Evolutionary conservation across 1,140 invertebrate genomes (phyloP).

Genomic region (Lucilia cuprina): DNA sequence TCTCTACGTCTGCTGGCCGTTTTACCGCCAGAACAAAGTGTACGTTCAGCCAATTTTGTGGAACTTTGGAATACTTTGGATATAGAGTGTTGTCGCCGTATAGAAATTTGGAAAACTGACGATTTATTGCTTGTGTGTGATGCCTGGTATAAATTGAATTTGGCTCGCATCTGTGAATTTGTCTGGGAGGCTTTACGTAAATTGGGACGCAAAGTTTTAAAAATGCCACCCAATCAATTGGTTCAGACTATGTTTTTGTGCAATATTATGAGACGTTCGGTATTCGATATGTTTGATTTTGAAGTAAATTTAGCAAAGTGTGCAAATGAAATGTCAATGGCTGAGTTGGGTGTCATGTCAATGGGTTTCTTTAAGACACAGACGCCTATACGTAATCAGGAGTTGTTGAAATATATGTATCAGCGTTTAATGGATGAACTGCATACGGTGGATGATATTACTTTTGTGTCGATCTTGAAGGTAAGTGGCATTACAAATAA

Average conservation of each 20-base stretch:
- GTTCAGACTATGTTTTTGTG: slow-evolving; percentile 67
- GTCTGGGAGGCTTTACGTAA: slow-evolving; percentile 63
- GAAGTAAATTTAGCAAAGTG: slow-evolving; percentile 64
- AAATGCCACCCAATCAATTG: slow-evolving; percentile 64
- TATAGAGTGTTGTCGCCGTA: slow-evolving; percentile 63
- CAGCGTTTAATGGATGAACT: slow-evolving; percentile 56
- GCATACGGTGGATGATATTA: slow-evolving; percentile 64
- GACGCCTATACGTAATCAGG: slow-evolving; percentile 63
- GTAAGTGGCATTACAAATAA: background rate
- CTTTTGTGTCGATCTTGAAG: slow-evolving; percentile 67
- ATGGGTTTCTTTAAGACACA: slow-evolving; percentile 71
- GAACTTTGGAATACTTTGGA: slow-evolving; percentile 68
- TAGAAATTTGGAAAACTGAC: slow-evolving; percentile 56
- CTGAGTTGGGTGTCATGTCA: slow-evolving; percentile 67
- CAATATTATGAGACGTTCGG: slow-evolving; percentile 61
- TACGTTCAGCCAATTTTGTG: slow-evolving; percentile 62
- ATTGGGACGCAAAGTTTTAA: slow-evolving; percentile 60
- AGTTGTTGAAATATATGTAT: slow-evolving; percentile 63
- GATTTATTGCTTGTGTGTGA: slow-evolving; percentile 65
- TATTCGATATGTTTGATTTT: slow-evolving; percentile 66
- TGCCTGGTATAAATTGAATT: slow-evolving; percentile 63
- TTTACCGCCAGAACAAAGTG: slow-evolving; percentile 55
- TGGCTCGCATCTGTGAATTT: slow-evolving; percentile 61
- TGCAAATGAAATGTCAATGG: slow-evolving; percentile 63
- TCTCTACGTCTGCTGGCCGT: slow-evolving; percentile 55